A percentile compares a stretch with the other conserved stretches of the same genome.
Evolutionary conservation across 2,113 vertebrate species (phyloP).

Genomic region (Antidorcas marsupialis): DNA sequence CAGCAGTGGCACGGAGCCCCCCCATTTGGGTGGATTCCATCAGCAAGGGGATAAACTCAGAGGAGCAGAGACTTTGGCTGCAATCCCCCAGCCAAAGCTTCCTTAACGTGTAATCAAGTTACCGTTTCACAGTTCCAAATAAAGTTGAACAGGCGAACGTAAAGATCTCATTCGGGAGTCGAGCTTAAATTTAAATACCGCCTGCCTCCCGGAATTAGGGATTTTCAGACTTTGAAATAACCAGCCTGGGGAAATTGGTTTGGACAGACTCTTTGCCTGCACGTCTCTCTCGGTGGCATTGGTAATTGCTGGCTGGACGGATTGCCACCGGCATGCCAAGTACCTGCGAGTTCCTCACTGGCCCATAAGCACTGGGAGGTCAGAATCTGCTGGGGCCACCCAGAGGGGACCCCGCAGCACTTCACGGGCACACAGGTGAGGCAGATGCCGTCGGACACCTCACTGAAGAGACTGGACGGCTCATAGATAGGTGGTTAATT

Average conservation of each 20-base stretch:
- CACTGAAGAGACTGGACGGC: constrained; percentile 44
- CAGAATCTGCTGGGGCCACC: neutral
- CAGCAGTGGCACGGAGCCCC: neutral
- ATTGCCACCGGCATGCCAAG: rapidly evolving
- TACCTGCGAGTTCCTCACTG: neutral
- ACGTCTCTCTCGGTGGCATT: neutral
- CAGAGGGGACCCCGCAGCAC: neutral
- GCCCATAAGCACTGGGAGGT: neutral
- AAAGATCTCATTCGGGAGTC: constrained; percentile 55
- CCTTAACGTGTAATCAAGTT: neutral
- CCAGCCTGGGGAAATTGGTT: neutral
- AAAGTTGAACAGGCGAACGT: neutral
- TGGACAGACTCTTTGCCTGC: neutral
- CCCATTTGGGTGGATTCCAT: neutral
- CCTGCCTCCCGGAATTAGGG: neutral
- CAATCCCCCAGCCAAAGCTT: neutral
- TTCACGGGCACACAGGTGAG: neutral
- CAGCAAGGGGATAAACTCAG: neutral
- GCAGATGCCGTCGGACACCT: neutral
- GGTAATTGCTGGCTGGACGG: neutral
- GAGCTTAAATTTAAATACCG: constrained; percentile 20
- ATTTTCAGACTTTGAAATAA: constrained; percentile 62
- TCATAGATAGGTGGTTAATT: neutral
- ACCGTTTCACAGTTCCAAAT: constrained; percentile 6
- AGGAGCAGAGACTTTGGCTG: neutral